Conservation (phyloP, 2,888 invertebrate genomes). For the Pristionchus entomophagus region DNA sequence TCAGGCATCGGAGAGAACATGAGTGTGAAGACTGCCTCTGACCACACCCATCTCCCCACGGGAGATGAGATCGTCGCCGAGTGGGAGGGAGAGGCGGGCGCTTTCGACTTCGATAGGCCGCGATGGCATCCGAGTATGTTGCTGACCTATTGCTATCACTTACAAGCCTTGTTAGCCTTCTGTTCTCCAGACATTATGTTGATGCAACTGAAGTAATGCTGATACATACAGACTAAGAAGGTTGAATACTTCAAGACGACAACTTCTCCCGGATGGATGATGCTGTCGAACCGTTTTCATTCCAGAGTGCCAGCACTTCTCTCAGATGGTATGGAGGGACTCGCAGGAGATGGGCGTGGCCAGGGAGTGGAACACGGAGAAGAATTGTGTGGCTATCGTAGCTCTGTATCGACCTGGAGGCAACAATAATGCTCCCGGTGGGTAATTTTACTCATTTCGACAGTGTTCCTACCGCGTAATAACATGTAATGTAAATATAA, state of each 20-base stretch:
- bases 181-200: too few species aligned
- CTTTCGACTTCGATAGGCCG: constrained; percentile 72
- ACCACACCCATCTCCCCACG: constrained; percentile 72
- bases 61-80: constrained; percentile 71
- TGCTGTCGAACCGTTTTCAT: constrained; percentile 16
- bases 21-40: constrained; percentile 62
- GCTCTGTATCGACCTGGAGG: constrained; percentile 75
- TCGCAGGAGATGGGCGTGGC: constrained; percentile 67
- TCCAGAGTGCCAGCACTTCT: constrained; percentile 74
- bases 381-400: constrained; percentile 73
- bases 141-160: too few species aligned
- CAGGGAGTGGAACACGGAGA: constrained; percentile 73
- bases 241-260: too few species aligned
- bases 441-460: background rate
- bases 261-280: too few species aligned
- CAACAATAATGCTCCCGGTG: constrained; percentile 73
- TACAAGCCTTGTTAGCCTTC: too few species aligned
- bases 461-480: too few species aligned
- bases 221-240: too few species aligned
- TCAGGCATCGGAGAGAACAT: constrained; percentile 75
- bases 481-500: too few species aligned
- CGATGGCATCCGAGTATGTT: constrained; percentile 71
- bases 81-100: constrained; percentile 72
- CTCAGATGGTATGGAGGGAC: constrained; percentile 75
- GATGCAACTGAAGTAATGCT: too few species aligned